These are phyloP conservation scores for Oikopleura dioica DNA, from an alignment of 23 tunicate genomes.

Conservation along the genomic window DNA sequence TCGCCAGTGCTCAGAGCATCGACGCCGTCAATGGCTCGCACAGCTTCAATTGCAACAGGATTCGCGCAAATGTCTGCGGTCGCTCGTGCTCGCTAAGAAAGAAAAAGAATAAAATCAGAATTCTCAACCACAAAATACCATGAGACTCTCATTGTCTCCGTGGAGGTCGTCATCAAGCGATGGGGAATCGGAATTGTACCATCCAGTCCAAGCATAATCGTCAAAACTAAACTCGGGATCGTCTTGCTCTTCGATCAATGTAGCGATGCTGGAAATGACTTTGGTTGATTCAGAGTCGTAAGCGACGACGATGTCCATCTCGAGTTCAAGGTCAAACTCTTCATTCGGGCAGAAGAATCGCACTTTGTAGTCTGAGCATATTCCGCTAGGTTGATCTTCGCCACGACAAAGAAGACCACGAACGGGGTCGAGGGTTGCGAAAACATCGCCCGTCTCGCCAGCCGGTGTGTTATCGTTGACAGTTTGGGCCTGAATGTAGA, in stretches of 20 bases:
- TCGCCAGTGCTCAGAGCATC: slow-evolving; percentile 48
- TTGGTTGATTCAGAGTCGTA: no score
- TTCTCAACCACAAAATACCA: not conserved
- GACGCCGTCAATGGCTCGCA: not conserved
- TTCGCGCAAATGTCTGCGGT: not conserved
- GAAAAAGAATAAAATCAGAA: no score
- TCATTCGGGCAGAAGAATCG: slow-evolving; percentile 27
- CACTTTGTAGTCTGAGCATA: slow-evolving; percentile 36
- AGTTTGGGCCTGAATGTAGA: slow-evolving; percentile 60
- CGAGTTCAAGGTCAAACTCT: not conserved
- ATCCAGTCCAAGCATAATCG: not conserved
- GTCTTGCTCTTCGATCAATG: not conserved
- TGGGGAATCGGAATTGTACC: not conserved
- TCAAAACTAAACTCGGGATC: not conserved
- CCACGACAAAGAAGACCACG: slow-evolving; percentile 38
- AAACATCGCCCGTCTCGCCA: slow-evolving; percentile 49
- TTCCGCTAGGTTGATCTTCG: slow-evolving; percentile 19
- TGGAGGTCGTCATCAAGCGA: not conserved
- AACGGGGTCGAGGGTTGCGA: slow-evolving; percentile 22
- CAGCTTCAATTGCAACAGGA: not conserved
- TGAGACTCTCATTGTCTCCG: not conserved
- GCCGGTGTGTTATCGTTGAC: slow-evolving; percentile 13
- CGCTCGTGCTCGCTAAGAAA: no score
- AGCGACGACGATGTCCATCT: no score
- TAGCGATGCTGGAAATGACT: no score